Evolutionary conservation across 2,888 invertebrate genomes (phyloP).

Genomic region (Drosophila niveifrons): DNA sequence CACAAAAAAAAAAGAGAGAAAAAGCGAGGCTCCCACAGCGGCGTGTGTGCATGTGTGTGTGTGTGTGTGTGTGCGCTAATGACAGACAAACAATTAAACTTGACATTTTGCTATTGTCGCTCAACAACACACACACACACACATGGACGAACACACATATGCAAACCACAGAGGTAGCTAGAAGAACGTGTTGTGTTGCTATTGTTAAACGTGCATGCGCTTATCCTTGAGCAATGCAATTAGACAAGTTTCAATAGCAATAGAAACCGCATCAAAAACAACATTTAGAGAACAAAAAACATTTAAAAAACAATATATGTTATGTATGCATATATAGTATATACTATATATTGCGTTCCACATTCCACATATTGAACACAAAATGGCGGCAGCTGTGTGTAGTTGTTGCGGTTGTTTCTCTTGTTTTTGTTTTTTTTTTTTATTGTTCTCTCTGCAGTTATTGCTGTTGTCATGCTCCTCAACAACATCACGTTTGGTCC

Average conservation of each 20-base stretch:
- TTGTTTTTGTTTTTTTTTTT: background rate
- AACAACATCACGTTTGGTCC: slow-evolving; percentile 25
- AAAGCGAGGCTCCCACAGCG: slow-evolving; percentile 49
- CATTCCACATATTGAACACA: slow-evolving; percentile 51
- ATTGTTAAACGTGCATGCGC: slow-evolving; percentile 40
- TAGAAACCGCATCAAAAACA: slow-evolving; percentile 30
- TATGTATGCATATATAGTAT: background rate
- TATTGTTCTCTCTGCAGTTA: slow-evolving; percentile 2
- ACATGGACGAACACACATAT: slow-evolving; percentile 10
- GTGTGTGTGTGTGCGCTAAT: slow-evolving; percentile 50
- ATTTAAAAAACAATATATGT: slow-evolving; percentile 35
- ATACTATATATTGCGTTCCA: slow-evolving; percentile 29
- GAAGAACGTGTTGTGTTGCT: slow-evolving; percentile 15
- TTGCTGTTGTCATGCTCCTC: slow-evolving; percentile 5
- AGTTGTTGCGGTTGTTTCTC: background rate
- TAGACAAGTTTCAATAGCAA: slow-evolving; percentile 53
- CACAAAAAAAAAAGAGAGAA: slow-evolving; percentile 33
- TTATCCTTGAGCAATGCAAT: slow-evolving; percentile 72
- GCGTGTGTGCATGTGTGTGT: slow-evolving; percentile 9
- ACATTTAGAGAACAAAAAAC: slow-evolving; percentile 32
- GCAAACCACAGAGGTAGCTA: slow-evolving; percentile 1
- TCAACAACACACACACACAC: slow-evolving; percentile 27
- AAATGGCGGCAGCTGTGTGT: slow-evolving; percentile 39
- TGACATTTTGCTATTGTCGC: slow-evolving; percentile 71
- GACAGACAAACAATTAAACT: slow-evolving; percentile 78